Evolutionary conservation across 2,113 vertebrate species (phyloP), one percentile per base, ranked within the genome.

Genomic region (Dryoscopus gambensis): DNA sequence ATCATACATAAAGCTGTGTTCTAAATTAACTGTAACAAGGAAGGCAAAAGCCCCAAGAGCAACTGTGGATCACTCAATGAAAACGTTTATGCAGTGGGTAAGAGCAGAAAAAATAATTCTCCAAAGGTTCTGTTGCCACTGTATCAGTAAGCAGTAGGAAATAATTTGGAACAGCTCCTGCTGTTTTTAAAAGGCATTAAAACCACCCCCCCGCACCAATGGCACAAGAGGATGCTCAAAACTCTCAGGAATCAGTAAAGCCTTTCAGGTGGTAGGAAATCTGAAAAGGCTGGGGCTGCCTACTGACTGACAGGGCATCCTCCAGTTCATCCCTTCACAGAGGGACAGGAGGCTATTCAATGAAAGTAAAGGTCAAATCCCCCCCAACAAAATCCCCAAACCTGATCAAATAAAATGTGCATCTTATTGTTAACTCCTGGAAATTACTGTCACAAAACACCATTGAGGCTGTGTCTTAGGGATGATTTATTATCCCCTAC

Each of bases 1-100:
- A 94, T 76, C 39, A 69, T 71, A 89, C 69, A 65, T 93, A 90
- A 81, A 64, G 47, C 87, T 89, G 46, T 77, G 53, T 83, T 94
- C 90, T 86, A 96, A 97, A 96, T 96, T 84, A 95, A 87, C 78
- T 89, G 79, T 78, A 94, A 94, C 82, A 67, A 84, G n/a, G 33
- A 73, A 89, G 69, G 42, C 31, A 84, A 91, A 80, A 67, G 42
- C 1, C 7, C 44, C 44, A 80, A 77, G 55, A 88, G 23, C 68
- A 81, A 91, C 62, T 52, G 56, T 52, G 84, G 84, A 67, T 88
- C 31, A 46, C 47, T 95, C 71, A 96, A 49, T 90, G 88, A 90
- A 96, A 93, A 96, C 71, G 64, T 94, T 92, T 94, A 88, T 82
- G 47, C 57, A 49, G 68, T 76, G 74, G 85, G 77, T 59, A 92